Conservation (phyloP, 2,888 invertebrate species). For the Andrena minutula region DNA sequence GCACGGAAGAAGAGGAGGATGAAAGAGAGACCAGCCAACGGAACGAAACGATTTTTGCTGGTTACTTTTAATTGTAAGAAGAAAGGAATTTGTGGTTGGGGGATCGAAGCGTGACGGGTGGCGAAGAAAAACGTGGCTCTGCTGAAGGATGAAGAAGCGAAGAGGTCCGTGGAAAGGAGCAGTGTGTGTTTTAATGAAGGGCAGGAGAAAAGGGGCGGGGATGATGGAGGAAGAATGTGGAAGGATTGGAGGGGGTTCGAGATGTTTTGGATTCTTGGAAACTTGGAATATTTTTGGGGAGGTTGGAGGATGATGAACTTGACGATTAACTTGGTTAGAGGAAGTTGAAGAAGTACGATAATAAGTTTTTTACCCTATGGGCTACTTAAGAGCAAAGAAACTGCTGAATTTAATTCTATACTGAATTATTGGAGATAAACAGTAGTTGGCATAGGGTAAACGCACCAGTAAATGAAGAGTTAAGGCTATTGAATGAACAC, state of each 20-base stretch:
- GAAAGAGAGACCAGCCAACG: background rate
- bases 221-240: background rate
- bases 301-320: background rate
- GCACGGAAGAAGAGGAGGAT: background rate
- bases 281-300: background rate
- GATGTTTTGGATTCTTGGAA: background rate
- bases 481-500: too few relatives aligned
- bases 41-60: background rate
- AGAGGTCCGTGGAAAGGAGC: background rate
- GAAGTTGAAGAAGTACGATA: too few relatives aligned
- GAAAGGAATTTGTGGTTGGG: background rate
- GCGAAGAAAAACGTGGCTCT: background rate
- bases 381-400: too few relatives aligned
- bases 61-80: slow-evolving; percentile 3
- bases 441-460: too few relatives aligned
- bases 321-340: too few relatives aligned
- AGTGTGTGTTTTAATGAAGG: background rate
- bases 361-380: too few relatives aligned
- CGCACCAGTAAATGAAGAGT: too few relatives aligned
- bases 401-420: too few relatives aligned
- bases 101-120: background rate
- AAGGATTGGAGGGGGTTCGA: background rate
- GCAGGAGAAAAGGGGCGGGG: background rate
- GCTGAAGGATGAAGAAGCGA: background rate
- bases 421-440: too few relatives aligned